Conservation (phyloP, 2,797 vertebrate species). For the Liasis olivaceus region DNA sequence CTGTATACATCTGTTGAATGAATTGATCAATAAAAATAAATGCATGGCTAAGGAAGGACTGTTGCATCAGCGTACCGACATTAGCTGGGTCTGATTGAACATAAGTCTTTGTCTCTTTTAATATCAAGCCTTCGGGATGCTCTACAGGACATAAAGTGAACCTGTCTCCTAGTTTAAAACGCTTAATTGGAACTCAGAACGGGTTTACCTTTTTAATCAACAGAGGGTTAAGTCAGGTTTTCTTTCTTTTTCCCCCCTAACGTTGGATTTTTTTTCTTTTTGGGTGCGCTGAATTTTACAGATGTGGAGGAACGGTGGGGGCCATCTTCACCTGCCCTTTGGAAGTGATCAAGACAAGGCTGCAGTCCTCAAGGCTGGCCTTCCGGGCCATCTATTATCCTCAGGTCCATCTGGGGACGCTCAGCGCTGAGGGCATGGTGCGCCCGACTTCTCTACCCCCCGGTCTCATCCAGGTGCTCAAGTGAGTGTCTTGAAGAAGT, state of each 20-base stretch:
- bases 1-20: background rate
- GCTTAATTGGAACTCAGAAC: background rate
- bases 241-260: background rate
- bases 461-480: slow-evolving; percentile 87
- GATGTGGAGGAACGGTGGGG: slow-evolving; percentile 95
- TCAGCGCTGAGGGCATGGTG: slow-evolving; percentile 89
- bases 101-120: background rate
- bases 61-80: background rate
- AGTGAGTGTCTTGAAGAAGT: slow-evolving; percentile 76
- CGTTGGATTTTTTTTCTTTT: background rate
- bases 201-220: background rate
- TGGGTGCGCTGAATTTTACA: slow-evolving; percentile 56
- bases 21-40: background rate
- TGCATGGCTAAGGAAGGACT: background rate
- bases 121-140: background rate
- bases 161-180: background rate
- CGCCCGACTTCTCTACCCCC: slow-evolving; percentile 86
- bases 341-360: slow-evolving; percentile 93
- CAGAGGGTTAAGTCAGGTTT: no score
- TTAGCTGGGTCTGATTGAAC: background rate
- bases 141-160: background rate
- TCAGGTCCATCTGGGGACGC: slow-evolving; percentile 92
- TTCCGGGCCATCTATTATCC: slow-evolving; percentile 85
- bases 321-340: slow-evolving; percentile 94
- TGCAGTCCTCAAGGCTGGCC: slow-evolving; percentile 90